phyloP scores from a whole-genome alignment of 2,797 vertebrate species.

The Danio choprae region DNA sequence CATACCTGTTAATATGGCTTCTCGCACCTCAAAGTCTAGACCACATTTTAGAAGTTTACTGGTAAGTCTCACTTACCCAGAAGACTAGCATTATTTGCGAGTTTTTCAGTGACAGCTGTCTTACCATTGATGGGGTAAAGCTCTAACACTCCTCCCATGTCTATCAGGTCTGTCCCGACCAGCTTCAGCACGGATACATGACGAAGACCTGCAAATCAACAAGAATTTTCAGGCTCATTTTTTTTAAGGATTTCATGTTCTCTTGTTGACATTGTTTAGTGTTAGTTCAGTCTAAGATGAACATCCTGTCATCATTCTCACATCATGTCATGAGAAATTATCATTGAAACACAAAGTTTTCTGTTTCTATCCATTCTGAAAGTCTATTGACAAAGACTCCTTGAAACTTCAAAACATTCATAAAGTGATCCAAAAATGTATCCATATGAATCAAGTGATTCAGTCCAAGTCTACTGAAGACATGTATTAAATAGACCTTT shows the following conservation, averaged over 20 bases:
- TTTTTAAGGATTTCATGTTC: neutral
- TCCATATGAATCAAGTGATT: too few species aligned
- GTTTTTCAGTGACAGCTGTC: constrained; percentile 47
- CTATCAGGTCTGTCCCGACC: constrained; percentile 83
- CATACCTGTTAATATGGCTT: neutral
- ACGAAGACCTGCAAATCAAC: constrained; percentile 83
- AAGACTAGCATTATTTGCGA: neutral
- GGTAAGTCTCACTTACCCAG: constrained; percentile 1
- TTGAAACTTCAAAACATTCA: too few species aligned
- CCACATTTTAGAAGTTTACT: constrained; percentile 26
- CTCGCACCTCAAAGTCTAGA: constrained; percentile 20
- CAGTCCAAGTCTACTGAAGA: too few species aligned
- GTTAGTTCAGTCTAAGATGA: too few species aligned
- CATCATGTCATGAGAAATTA: too few species aligned
- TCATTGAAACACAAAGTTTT: too few species aligned
- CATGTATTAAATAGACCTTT: too few species aligned
- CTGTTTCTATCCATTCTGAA: too few species aligned
- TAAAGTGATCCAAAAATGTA: too few species aligned
- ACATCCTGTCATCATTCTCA: too few species aligned
- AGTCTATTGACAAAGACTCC: too few species aligned
- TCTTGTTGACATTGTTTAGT: constrained; percentile 43
- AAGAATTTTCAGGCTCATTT: constrained; percentile 12
- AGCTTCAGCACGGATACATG: constrained; percentile 95
- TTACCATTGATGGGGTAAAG: constrained; percentile 98
- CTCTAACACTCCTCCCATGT: constrained; percentile 92